Evolutionary conservation across 1,140 invertebrate genomes (phyloP), one percentile per base, ranked within the genome.

Genomic region (Drosophila miranda): DNA sequence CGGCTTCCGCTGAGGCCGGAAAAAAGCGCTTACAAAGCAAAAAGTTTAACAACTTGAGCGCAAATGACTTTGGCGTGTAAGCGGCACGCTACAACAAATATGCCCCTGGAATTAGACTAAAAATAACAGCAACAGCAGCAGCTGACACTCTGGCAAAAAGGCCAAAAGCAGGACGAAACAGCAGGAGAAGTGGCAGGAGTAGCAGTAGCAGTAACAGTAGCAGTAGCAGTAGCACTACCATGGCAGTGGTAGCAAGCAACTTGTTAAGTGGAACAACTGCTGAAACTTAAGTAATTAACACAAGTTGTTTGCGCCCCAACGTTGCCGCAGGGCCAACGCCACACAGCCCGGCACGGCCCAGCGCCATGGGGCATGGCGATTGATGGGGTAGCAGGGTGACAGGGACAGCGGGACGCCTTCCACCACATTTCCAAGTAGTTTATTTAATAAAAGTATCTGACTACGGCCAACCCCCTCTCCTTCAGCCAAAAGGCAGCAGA

Each of bases 261-360:
- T 80, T 80, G 72, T 77, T 82, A 82, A 82, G 78, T 82, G 74
- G 76, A 80, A 75, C 78, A 83, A 83, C 73, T 78, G 80, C 76
- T 83, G 63, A 84, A 86, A 86, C 76, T 86, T 86, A 84, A 72
- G 80, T 83, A 86, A 86, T 86, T 86, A 86, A 86, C 76, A 74
- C 76, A 77, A 83, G 80, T 86, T 83, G 73, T 79, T 83, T 83
- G 66, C 78, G 70, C 70, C 34, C 75, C 45, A 62, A 46, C 64
- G 63, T 71, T 75, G 56, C 64, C 34, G 11, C 34, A 38, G 69
- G 62, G 43, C 61, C 60, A 74, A 60, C 11, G 34, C 34, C 34
- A 13, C 34, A 38, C 23, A 26, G 23, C 23, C 4, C 23, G 5
- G 23, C 11, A 19, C 2, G 2, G 19, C 19, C 19, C 19, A 67